Conservation (phyloP, 2,797 vertebrate species). For the Chrosomus eos region DNA sequence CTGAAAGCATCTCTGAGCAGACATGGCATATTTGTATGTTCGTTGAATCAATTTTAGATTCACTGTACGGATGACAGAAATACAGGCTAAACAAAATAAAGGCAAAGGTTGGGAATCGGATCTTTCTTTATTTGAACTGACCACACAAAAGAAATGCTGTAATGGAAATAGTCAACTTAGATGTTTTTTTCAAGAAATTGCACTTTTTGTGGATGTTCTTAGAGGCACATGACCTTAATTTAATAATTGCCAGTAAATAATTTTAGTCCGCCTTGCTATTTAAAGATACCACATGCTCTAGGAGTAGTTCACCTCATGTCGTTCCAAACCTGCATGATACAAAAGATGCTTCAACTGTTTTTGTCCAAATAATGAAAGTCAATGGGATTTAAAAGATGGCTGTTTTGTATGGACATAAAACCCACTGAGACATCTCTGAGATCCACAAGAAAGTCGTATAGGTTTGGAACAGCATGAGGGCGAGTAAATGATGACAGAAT, state of each 20-base stretch:
- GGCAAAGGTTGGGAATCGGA: no score
- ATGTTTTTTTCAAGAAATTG: background rate
- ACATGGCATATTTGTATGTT: background rate
- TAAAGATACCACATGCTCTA: background rate
- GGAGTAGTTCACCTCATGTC: background rate
- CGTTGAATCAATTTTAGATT: background rate
- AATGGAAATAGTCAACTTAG: background rate
- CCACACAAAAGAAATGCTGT: background rate
- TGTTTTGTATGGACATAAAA: background rate
- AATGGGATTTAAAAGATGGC: background rate
- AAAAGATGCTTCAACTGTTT: background rate
- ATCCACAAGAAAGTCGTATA: background rate
- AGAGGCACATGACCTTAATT: background rate
- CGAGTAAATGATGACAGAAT: background rate
- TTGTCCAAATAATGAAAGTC: background rate
- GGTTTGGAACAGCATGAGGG: background rate
- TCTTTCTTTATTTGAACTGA: background rate
- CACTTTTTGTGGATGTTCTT: background rate
- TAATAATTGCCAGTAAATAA: background rate
- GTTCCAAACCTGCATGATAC: background rate
- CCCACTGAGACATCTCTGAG: background rate
- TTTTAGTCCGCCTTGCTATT: background rate
- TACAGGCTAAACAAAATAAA: background rate
- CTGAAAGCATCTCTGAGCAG: conserved; percentile 30
- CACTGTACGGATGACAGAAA: background rate